Percentiles rank a stretch among this genome's conserved stretches.
Conservation (phyloP, 2,113 vertebrate species). For the Pseudopipra pipra region DNA sequence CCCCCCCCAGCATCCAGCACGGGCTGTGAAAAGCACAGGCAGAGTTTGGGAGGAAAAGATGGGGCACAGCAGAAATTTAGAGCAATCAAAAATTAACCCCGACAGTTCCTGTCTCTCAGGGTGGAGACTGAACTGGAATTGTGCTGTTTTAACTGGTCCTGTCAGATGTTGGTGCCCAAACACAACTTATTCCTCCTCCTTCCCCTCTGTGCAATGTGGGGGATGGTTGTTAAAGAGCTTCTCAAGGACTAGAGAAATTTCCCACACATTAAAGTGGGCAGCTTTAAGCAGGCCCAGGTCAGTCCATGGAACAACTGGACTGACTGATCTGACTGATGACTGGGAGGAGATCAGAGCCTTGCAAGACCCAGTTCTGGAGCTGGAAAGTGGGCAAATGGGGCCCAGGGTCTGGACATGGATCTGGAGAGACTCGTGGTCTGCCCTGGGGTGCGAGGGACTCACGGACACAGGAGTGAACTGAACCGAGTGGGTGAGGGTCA, state of each 20-base stretch:
- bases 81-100: neutral
- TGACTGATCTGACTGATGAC: neutral
- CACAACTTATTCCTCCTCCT: neutral
- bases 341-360: neutral
- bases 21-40: neutral
- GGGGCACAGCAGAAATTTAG: neutral
- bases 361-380: neutral
- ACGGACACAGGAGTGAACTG: fast-evolving
- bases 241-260: neutral
- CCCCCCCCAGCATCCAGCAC: neutral
- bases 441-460: neutral
- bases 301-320: neutral
- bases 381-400: neutral
- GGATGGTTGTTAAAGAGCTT: neutral
- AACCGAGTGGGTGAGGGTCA: fast-evolving
- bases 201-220: fast-evolving
- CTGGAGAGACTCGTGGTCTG: neutral
- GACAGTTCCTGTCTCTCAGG: neutral
- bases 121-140: neutral
- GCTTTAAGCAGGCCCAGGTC: neutral
- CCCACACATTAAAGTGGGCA: fast-evolving
- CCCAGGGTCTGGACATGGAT: neutral
- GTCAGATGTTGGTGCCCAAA: neutral
- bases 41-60: neutral
- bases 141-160: neutral